These are phyloP conservation scores for Phrynocephalus vlangalii DNA, from an alignment of 2,797 vertebrate genomes.

Conservation along the genomic window DNA sequence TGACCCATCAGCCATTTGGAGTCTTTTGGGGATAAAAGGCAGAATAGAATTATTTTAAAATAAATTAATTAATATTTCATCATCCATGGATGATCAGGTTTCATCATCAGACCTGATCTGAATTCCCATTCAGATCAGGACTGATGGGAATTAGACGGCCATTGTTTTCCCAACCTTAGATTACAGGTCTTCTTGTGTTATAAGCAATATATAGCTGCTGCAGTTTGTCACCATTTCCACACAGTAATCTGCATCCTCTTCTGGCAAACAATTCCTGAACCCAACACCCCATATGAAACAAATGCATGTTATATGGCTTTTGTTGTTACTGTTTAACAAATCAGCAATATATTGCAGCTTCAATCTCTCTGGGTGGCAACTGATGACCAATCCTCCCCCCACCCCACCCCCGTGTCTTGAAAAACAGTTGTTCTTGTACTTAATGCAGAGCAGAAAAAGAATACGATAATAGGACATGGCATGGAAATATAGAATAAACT, in stretches of 20 bases:
- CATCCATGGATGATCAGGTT: too few species aligned
- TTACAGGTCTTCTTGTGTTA: background rate
- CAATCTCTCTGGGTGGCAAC: background rate
- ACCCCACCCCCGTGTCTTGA: background rate
- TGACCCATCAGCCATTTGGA: too few species aligned
- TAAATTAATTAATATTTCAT: too few species aligned
- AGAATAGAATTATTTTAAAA: too few species aligned
- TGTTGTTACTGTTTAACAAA: background rate
- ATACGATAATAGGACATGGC: background rate
- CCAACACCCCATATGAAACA: background rate
- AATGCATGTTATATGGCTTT: background rate
- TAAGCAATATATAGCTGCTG: background rate
- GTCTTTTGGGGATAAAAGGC: too few species aligned
- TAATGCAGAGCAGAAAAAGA: background rate
- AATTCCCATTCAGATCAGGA: background rate
- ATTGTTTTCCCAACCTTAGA: background rate
- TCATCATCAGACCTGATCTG: too few species aligned
- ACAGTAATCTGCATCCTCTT: background rate
- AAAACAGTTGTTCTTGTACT: background rate
- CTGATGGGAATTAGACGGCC: background rate
- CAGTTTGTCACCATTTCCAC: too few species aligned
- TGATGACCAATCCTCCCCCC: background rate
- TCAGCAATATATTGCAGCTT: fast-evolving
- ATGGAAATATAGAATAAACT: background rate
- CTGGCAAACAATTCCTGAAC: too few species aligned